These are phyloP conservation scores for Vombatus ursinus DNA, from an alignment of 2,113 vertebrate species.

Conservation along the genomic window DNA sequence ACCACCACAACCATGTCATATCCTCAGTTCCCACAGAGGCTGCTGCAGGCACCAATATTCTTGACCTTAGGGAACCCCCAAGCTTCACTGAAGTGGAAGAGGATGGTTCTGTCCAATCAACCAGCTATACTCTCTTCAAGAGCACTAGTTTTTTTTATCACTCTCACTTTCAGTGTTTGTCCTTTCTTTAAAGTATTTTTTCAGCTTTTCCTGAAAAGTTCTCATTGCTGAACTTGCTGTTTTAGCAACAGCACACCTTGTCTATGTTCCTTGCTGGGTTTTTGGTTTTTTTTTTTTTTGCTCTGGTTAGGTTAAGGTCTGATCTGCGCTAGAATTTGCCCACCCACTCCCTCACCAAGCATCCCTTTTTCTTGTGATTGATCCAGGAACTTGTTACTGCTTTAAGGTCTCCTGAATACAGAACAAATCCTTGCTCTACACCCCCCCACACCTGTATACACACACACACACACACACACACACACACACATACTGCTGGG, in stretches of 20 bases:
- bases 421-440: not conserved
- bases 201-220: not conserved
- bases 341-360: not conserved
- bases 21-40: not conserved
- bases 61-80: not conserved
- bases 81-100: not conserved
- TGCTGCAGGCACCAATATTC: not conserved
- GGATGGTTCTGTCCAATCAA: not conserved
- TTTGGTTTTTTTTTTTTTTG: not conserved
- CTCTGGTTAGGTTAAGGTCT: not conserved
- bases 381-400: not conserved
- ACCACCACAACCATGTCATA: not conserved
- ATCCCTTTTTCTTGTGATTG: not conserved
- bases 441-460: no score
- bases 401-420: not conserved
- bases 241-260: not conserved
- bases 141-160: not conserved
- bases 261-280: not conserved
- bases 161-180: not conserved
- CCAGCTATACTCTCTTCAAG: not conserved
- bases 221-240: not conserved
- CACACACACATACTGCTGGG: no score
- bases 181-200: not conserved
- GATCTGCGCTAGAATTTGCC: not conserved
- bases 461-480: no score